phyloP scores from a whole-genome alignment of 2,113 vertebrate genomes.

The Sigmodon hispidus region DNA sequence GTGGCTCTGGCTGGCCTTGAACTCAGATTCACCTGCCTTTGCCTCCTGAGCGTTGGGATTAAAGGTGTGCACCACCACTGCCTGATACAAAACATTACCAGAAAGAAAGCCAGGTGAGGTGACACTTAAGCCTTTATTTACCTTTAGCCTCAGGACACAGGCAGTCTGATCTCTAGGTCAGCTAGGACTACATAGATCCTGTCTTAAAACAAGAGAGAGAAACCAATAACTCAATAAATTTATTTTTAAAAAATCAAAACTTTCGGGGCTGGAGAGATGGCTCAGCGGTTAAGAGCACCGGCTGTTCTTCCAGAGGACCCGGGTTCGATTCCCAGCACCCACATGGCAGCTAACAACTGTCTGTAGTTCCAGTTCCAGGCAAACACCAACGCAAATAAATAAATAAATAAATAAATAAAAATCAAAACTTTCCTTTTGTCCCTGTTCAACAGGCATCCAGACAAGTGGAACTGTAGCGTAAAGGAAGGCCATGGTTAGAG shows the following conservation, averaged over 20 bases:
- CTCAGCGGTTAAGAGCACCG: too few relatives aligned
- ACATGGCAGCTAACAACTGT: too few relatives aligned
- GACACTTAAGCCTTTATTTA: not conserved
- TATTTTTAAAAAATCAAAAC: not conserved
- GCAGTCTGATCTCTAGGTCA: not conserved
- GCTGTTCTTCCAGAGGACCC: too few relatives aligned
- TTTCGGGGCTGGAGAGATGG: too few relatives aligned
- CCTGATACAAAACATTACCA: not conserved
- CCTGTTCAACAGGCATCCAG: not conserved
- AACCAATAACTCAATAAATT: not conserved
- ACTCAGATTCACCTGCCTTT: not conserved
- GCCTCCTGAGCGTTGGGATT: not conserved
- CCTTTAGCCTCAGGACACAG: not conserved
- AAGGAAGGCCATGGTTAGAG: not conserved
- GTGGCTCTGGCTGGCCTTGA: not conserved
- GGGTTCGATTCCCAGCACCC: too few relatives aligned
- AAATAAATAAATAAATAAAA: too few relatives aligned
- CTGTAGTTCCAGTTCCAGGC: too few relatives aligned
- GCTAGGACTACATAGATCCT: not conserved
- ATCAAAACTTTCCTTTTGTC: conserved; percentile 14
- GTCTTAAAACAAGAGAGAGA: not conserved
- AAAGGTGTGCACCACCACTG: not conserved
- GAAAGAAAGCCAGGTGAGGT: not conserved
- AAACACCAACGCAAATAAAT: too few relatives aligned
- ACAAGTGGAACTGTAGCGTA: not conserved